Percentiles rank a stretch among this genome's conserved stretches.
phyloP scores from a whole-genome alignment of 30 jellyfish, hydroid and myxozoan genomes.

The Turritopsis rubra region DNA sequence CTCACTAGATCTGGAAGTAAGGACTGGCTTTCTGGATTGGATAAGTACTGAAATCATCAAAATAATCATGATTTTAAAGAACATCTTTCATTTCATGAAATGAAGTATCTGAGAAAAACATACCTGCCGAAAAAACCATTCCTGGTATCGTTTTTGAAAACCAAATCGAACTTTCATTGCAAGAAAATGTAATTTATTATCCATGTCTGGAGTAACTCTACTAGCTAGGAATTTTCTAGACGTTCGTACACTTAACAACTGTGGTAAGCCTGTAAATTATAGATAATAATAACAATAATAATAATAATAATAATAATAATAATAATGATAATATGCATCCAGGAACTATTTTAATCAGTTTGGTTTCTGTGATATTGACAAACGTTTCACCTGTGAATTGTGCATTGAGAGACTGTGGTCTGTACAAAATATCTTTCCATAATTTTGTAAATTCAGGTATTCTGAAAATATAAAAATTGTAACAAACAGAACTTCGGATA shows the following conservation, averaged over 20 bases:
- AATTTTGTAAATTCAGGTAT: constrained; percentile 88
- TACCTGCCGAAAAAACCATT: constrained; percentile 92
- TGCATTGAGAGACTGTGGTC: constrained; percentile 73
- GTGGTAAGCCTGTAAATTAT: constrained; percentile 51
- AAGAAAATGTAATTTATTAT: constrained; percentile 71
- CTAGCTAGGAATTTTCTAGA: constrained; percentile 76
- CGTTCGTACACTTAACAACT: constrained; percentile 64
- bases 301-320: too few species aligned
- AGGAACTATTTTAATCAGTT: too few species aligned
- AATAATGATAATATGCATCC: too few species aligned
- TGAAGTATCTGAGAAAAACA: neutral
- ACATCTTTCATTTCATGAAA: neutral
- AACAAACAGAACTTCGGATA: neutral
- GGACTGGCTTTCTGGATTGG: constrained; percentile 83
- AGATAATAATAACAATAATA: too few species aligned
- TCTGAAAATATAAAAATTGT: constrained; percentile 24
- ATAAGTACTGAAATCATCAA: constrained; percentile 42
- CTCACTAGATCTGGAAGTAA: constrained; percentile 93
- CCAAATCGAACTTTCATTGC: constrained; percentile 82
- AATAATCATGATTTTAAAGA: neutral
- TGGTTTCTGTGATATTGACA: too few species aligned
- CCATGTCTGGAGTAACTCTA: constrained; percentile 93
- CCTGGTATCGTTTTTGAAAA: constrained; percentile 87
- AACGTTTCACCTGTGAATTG: constrained; percentile 72
- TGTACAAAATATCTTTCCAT: constrained; percentile 81